phyloP scores from a whole-genome alignment of 2,113 vertebrate species.

The Spea bombifrons region DNA sequence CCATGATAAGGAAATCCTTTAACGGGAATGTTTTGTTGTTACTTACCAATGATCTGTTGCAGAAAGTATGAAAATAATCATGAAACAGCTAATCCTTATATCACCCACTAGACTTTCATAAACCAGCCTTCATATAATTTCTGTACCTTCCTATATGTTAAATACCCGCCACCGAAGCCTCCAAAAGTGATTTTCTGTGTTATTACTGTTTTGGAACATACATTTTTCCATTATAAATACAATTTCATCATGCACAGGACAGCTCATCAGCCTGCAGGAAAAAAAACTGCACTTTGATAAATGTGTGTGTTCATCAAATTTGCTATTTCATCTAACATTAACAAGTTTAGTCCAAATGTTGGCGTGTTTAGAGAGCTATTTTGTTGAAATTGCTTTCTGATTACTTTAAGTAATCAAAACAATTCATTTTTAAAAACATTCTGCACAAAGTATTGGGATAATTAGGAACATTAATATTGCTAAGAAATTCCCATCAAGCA shows the following conservation, averaged over 20 bases:
- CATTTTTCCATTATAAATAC: not conserved
- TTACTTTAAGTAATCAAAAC: constrained; percentile 16
- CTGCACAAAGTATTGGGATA: constrained; percentile 11
- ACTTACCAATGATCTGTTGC: no score
- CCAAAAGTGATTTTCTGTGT: no score
- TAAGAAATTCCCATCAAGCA: not conserved
- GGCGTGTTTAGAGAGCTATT: not conserved
- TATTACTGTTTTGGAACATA: no score
- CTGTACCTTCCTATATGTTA: no score
- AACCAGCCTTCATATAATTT: no score
- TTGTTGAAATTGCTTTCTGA: constrained; percentile 26
- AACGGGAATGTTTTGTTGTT: no score
- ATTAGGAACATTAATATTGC: constrained; percentile 28
- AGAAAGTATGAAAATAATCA: no score
- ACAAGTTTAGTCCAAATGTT: not conserved
- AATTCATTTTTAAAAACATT: constrained; percentile 9
- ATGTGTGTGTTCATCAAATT: not conserved
- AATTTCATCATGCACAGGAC: constrained; percentile 1
- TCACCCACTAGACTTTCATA: no score
- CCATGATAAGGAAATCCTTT: no score
- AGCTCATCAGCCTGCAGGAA: not conserved
- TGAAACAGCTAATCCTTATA: no score
- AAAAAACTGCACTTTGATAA: constrained; percentile 2
- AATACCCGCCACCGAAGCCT: no score
- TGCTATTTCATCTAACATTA: not conserved